Base-by-base conservation (phyloP, 2,888 invertebrate genomes). In the Pterostichus madidus region DNA sequence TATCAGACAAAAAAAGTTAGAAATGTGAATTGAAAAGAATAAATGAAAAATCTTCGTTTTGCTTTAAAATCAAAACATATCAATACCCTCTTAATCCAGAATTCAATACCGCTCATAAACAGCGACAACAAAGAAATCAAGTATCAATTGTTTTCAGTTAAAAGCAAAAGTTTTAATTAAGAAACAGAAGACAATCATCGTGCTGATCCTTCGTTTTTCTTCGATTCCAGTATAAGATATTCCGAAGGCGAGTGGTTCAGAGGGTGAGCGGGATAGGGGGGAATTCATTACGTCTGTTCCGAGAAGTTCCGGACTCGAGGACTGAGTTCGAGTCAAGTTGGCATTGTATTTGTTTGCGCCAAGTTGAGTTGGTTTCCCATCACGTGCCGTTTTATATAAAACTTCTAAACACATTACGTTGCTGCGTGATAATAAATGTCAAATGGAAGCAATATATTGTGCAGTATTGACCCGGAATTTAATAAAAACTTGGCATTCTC, bases 381-480 rank as follows among this genome's bases (percentile, higher is more conserved):
- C 80, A 80, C 80, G 80, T 80, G 56, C 80, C 71, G 44, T 71
- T 80, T 80, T 80, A 80, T 80, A 80, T 80, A 80, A 80, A 80
- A 80, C 80, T 80, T 80, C 80, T 80, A 80, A 80, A 80, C 80
- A 80, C 80, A 80, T 80, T 80, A 80, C 71, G 80, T 39, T 71
- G 71, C 80, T 80, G 80, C 80, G 80, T 80, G 80, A 80, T 80
- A 80, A 80, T 80, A 80, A 80, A 80, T 80, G 80, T 80, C 80
- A 73, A 71, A 80, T 80, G 80, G 80, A 80, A 53, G 80, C 80
- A 80, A 80, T 80, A 80, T 68, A 80, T 80, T 80, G 80, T 80
- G 68, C 73, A 80, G 80, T 80, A 80, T 80, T 80, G 80, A 80
- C 80, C 80, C 53, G 80, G 68, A 80, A 80, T 80, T 80, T 80